Evolutionary conservation across 2,888 invertebrate species (phyloP), one percentile per base, ranked within the genome.

Genomic region (Trichogramma evanescens): DNA sequence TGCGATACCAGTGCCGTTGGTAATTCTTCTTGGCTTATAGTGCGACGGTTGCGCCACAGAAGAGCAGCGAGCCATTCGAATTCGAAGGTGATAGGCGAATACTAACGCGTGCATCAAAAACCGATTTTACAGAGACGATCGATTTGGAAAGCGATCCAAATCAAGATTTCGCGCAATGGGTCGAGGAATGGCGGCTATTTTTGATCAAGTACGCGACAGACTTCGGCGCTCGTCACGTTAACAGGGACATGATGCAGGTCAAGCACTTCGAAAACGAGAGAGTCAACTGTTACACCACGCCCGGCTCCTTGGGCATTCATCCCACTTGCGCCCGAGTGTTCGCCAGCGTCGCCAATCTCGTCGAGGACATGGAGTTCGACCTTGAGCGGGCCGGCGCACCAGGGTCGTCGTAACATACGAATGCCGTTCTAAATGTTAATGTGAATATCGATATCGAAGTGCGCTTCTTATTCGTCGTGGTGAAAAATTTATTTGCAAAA

Each of bases 251-350:
- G 13, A 13, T 13, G 13, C 13, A 13, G 13, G 13, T 13, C 13
- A 13, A 13, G 13, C 13, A 13, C 1, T 13, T 13, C 13, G 13
- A 13, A 13, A 2, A 13, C 10, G 78, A 83, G 69, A 71, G 71
- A 10, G n/a, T 79, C 81, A 69, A 77, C 78, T 54, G 72, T 83
- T 26, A 80, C 81, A 81, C 82, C 8, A 80, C 82, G n/a, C 83
- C 83, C 5, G 84, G 83, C 1, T 84, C 79, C 73, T 80, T 84
- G 81, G 82, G 80, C 65, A 74, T 80, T 44, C 42, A 45, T 6
- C 82, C 79, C 0, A 70, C 75, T 45, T 78, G 79, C 57, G 13
- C 13, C 13, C 13, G 13, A 13, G 13, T 13, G 13, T 13, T 13
- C 13, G 13, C 13, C 13, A 13, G 13, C 13, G 13, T 13, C 13